Conservation (phyloP, 2,797 vertebrate species). For the Diplodus sargus region DNA sequence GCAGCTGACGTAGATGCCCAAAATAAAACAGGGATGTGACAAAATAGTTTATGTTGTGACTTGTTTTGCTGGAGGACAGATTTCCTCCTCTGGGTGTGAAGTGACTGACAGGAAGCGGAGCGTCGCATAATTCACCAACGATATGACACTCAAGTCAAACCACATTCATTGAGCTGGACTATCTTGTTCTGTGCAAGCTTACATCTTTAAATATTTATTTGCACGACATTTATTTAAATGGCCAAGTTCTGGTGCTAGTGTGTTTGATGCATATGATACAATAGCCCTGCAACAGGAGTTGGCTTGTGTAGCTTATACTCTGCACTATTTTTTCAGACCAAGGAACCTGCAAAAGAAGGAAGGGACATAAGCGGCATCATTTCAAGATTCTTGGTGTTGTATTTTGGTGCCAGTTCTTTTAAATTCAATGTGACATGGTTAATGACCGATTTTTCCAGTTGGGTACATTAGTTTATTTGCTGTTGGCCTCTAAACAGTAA, state of each 20-base stretch:
- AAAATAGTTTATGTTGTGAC: not conserved
- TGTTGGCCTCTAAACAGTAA: too few species aligned
- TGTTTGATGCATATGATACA: not conserved
- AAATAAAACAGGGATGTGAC: slow-evolving; percentile 12
- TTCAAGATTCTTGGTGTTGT: too few species aligned
- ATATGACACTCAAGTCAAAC: not conserved
- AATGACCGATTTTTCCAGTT: too few species aligned
- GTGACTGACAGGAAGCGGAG: slow-evolving; percentile 26
- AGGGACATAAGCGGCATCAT: too few species aligned
- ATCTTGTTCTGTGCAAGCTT: not conserved
- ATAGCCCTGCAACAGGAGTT: not conserved
- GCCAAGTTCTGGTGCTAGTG: not conserved
- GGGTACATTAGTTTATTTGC: too few species aligned
- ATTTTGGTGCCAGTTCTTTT: too few species aligned
- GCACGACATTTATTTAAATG: not conserved
- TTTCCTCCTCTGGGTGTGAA: slow-evolving; percentile 19
- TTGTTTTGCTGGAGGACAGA: slow-evolving; percentile 21
- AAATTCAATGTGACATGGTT: too few species aligned
- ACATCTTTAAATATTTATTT: not conserved
- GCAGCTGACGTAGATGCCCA: slow-evolving; percentile 1
- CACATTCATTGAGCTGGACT: not conserved
- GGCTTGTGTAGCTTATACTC: too few species aligned
- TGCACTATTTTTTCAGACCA: too few species aligned
- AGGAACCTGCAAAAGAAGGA: too few species aligned
- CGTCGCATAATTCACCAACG: not conserved